Base-by-base conservation (phyloP, 2,113 vertebrate species). In the Microtus ochrogaster region DNA sequence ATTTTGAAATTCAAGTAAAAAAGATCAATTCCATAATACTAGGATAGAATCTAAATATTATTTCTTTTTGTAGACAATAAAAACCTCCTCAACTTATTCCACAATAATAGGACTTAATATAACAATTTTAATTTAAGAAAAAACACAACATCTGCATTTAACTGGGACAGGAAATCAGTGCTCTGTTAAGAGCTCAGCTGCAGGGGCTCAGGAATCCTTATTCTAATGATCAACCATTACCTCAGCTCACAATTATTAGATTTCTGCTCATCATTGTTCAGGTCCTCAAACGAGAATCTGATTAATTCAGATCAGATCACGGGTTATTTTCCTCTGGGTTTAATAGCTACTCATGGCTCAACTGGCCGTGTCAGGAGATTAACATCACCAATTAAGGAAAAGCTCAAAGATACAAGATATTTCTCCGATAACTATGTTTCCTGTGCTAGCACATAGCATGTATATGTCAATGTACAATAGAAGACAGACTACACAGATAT, bases 221-320 rank as follows among this genome's bases (percentile, higher is more conserved):
- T 70, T 87, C 47, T 92, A 89, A 97, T 95, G 63, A 89, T 97
- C 72, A 89, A 12, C 33, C 74, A 78, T 96, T 98, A 96, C 82
- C 83, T 93, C 82, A 91, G 91, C 86, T 89, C 86, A 79, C 44
- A 83, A 76, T 95, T 97, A 95, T 63, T 97, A 96, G 73, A 24
- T 97, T 95, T 96, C 89, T 68, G 28, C n/a, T 73, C 82, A 74
- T 93, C 91, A 90, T 89, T 90, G 77, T 93, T 95, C 91, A 96
- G 36, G 89, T 94, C 91, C 93, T 97, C 96, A 52, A 93, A 97
- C 87, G 90, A 65, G 82, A 97, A 89, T 78, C 68, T 95, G 89
- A 97, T 97, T 97, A 96, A 97, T 98, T 97, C 78, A 87, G 89
- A 95, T 95, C 89, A 92, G 61, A 96, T 96, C 96, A 95, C 96